Conservation (phyloP, 2,113 vertebrate species). For the Zosterops borbonicus region DNA sequence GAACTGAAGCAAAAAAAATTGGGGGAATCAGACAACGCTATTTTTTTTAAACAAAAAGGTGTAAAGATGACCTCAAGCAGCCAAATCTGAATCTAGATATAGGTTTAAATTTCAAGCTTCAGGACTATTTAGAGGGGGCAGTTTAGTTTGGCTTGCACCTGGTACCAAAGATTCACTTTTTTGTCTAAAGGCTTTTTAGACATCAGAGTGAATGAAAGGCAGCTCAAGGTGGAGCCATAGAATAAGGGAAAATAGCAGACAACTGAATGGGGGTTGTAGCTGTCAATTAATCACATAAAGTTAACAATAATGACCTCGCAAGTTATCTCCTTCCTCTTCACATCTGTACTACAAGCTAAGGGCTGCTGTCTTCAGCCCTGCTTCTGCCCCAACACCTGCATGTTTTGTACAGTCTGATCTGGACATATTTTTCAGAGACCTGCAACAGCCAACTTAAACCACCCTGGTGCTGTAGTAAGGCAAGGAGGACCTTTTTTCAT, state of each 20-base stretch:
- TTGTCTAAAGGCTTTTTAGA: constrained; percentile 13
- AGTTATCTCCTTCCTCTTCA: neutral
- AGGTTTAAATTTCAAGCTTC: constrained; percentile 1
- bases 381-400: neutral
- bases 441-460: neutral
- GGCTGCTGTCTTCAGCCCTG: neutral
- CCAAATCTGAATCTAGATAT: neutral
- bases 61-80: neutral
- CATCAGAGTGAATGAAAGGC: neutral
- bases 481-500: neutral
- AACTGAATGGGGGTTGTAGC: neutral
- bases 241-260: neutral
- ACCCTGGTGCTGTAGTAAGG: neutral
- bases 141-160: neutral
- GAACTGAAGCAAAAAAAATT: neutral
- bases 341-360: neutral
- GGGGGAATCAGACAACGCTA: neutral
- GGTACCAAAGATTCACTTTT: neutral
- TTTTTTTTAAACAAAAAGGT: constrained; percentile 14
- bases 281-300: neutral
- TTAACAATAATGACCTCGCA: neutral
- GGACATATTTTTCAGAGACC: neutral
- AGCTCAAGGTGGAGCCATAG: neutral
- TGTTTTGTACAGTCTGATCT: neutral
- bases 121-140: neutral